phyloP scores from a whole-genome alignment of 2,888 invertebrate genomes.

The Sisyra nigra region DNA sequence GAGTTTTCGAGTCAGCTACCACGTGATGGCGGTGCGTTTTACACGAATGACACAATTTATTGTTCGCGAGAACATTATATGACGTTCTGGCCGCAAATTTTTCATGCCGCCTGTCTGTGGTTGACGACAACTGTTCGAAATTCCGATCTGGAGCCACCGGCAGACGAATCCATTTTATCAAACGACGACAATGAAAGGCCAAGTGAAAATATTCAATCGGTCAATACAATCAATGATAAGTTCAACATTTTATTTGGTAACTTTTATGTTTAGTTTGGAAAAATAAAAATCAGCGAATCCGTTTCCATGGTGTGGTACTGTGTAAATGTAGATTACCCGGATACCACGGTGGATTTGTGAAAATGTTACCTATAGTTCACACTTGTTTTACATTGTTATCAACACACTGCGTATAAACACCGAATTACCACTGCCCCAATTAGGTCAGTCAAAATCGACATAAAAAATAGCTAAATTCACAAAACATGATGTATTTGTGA shows the following conservation, averaged over 20 bases:
- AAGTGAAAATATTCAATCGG: conserved; percentile 23
- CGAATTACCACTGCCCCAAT: too few species aligned
- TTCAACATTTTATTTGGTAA: conserved; percentile 84
- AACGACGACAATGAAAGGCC: conserved; percentile 25
- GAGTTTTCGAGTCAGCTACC: conserved; percentile 92
- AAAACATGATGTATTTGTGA: too few species aligned
- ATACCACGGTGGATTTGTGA: too few species aligned
- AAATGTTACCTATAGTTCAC: too few species aligned
- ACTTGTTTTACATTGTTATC: too few species aligned
- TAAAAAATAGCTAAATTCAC: too few species aligned
- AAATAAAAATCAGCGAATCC: conserved; percentile 4
- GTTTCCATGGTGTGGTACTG: conserved; percentile 4
- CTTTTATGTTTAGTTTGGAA: conserved; percentile 3
- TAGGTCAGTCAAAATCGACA: too few species aligned
- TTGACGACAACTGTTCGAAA: conserved; percentile 40
- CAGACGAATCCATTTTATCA: conserved; percentile 7
- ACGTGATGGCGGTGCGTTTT: conserved; percentile 93
- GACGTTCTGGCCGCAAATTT: conserved; percentile 86
- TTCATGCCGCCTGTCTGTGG: conserved; percentile 87
- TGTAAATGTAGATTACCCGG: neutral
- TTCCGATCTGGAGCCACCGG: conserved; percentile 17
- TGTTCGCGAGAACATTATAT: conserved; percentile 83
- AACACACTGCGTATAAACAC: too few species aligned
- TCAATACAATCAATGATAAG: conserved; percentile 37
- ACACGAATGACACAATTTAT: conserved; percentile 91